These are phyloP conservation scores for Trichopoda pennipes DNA, from an alignment of 2,888 invertebrate genomes.

Conservation along the genomic window DNA sequence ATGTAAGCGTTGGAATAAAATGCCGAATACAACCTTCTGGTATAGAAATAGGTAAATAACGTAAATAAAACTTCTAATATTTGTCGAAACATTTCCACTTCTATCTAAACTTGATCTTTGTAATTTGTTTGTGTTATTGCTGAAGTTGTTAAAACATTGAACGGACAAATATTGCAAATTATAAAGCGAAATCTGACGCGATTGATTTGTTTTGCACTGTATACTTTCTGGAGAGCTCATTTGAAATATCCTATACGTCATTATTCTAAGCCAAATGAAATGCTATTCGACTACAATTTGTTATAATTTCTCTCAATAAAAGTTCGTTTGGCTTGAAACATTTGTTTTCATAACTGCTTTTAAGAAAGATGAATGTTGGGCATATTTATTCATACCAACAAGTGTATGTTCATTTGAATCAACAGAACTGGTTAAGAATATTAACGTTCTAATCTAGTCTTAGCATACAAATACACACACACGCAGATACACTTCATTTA, in stretches of 20 bases:
- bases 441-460: constrained; percentile 8
- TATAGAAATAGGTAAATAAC: not conserved
- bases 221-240: not conserved
- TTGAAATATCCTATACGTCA: not conserved
- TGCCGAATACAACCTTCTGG: not conserved
- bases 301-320: not conserved
- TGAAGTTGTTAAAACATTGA: not conserved
- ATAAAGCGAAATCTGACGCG: not conserved
- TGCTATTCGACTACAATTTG: too few relatives aligned
- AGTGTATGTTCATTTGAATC: not conserved
- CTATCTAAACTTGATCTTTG: constrained; percentile 40
- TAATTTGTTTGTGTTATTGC: constrained; percentile 5
- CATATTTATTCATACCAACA: constrained; percentile 7
- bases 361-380: constrained; percentile 18
- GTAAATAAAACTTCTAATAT: constrained; percentile 21
- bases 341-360: constrained; percentile 8
- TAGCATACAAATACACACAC: not conserved
- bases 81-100: constrained; percentile 27
- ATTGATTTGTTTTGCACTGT: not conserved
- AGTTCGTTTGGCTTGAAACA: not conserved
- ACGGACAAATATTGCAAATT: not conserved
- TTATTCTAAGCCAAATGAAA: not conserved
- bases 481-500: not conserved
- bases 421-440: constrained; percentile 17
- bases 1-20: too few relatives aligned